A percentile compares a stretch with the other conserved stretches of the same genome.
Evolutionary conservation across 2,888 invertebrate species (phyloP).

Genomic region (Andrena minutula): DNA sequence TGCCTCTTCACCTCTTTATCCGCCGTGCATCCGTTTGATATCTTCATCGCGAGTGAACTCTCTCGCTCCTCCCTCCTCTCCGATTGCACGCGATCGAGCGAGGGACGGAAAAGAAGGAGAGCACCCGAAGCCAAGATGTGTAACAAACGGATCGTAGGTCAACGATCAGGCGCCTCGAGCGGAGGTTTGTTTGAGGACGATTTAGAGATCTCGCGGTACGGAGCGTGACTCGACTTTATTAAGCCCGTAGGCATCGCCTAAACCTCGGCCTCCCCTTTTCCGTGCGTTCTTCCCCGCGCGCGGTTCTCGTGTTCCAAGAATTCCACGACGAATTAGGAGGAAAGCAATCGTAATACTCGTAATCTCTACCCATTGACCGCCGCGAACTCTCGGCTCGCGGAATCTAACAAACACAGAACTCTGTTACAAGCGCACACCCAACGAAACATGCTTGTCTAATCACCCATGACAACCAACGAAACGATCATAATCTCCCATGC

Average conservation of each 20-base stretch:
- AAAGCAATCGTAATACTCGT: slow-evolving; percentile 1
- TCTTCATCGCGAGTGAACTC: slow-evolving; percentile 48
- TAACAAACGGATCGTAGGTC: slow-evolving; percentile 77
- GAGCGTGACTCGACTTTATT: slow-evolving; percentile 82
- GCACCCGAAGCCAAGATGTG: slow-evolving; percentile 65
- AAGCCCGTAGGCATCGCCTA: slow-evolving; percentile 60
- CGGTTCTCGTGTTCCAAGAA: background rate
- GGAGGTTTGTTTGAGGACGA: slow-evolving; percentile 76
- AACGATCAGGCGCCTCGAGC: slow-evolving; percentile 71
- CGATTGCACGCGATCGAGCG: slow-evolving; percentile 43
- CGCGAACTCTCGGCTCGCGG: background rate
- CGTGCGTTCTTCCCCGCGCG: background rate
- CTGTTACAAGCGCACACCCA: too few species aligned
- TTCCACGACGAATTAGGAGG: background rate
- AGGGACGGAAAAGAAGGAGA: slow-evolving; percentile 37
- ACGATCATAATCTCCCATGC: too few species aligned
- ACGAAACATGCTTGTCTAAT: too few species aligned
- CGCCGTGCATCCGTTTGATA: slow-evolving; percentile 73
- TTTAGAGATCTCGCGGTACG: slow-evolving; percentile 78
- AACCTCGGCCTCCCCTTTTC: slow-evolving; percentile 36
- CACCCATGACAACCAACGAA: too few species aligned
- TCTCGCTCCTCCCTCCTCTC: background rate
- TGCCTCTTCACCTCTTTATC: slow-evolving; percentile 71
- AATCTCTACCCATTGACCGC: background rate
- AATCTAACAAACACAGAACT: too few species aligned